phyloP scores from a whole-genome alignment of 2,888 invertebrate species.

The Drosophila helvetica region DNA sequence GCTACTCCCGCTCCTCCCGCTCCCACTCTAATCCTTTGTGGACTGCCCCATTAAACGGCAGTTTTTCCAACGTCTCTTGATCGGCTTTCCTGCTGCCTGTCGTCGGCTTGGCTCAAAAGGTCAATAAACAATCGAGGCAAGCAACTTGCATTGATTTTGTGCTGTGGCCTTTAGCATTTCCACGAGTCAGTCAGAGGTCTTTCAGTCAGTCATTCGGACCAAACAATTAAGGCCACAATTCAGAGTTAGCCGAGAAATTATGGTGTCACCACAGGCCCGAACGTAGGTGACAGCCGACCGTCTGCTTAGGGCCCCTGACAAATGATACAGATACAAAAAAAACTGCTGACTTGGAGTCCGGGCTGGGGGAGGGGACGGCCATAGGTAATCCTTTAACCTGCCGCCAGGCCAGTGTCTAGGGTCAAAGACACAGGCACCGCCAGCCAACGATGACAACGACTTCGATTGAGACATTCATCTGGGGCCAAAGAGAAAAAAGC shows the following conservation, averaged over 20 bases:
- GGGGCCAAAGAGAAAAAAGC: conserved; percentile 34
- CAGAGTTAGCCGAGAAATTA: conserved; percentile 72
- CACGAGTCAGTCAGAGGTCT: conserved; percentile 32
- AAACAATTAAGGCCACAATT: conserved; percentile 76
- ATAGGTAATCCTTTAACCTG: conserved; percentile 74
- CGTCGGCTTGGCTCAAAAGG: conserved; percentile 70
- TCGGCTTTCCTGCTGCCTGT: conserved; percentile 16
- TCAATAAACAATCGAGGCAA: conserved; percentile 62
- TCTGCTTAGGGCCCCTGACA: conserved; percentile 70
- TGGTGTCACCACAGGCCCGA: conserved; percentile 69
- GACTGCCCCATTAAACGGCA: conserved; percentile 72
- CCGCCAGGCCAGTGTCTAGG: conserved; percentile 67
- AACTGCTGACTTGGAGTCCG: conserved; percentile 71
- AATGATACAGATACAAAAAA: conserved; percentile 66
- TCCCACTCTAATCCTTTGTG: conserved; percentile 56
- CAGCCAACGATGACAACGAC: conserved; percentile 15
- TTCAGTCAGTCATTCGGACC: conserved; percentile 24
- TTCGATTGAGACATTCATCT: conserved; percentile 67
- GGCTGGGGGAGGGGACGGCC: conserved; percentile 4
- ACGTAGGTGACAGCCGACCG: conserved; percentile 58
- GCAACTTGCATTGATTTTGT: conserved; percentile 70
- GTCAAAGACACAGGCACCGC: conserved; percentile 60
- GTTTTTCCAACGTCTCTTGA: conserved; percentile 46
- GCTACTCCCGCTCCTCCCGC: conserved; percentile 17
- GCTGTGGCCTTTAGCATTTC: conserved; percentile 21